Evolutionary conservation across 2,797 vertebrate species (phyloP), one percentile per base, ranked within the genome.

Genomic region (Spondyliosoma cantharus): DNA sequence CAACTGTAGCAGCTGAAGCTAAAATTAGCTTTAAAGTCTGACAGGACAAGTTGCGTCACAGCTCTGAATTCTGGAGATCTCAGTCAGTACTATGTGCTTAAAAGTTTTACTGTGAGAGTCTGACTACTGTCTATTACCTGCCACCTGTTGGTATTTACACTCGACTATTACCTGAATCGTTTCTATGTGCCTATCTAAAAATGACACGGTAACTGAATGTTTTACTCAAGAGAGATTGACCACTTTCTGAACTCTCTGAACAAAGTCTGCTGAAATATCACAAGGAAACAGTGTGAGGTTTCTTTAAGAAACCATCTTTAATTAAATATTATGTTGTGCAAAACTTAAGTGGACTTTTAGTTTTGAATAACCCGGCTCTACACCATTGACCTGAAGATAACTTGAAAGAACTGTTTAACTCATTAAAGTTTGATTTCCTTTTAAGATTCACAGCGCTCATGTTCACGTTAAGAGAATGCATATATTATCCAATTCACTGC

Each of bases 371-470:
- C 78, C 58, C 17, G 7, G 0, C 72, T 81, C 59, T 57, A 19
- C 50, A 48, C 64, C 4, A 12, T 65, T 91, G 86, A 90, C 90
- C 88, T 86, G 25, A 58, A 62, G 82, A 85, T 84, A 79, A 78
- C 61, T 86, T 81, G 15, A 86, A 79, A 80, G 74, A 84, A 70
- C 52, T 54, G 59, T 87, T 90, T 72, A 59, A 88, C 75, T 86
- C 82, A 88, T 90, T 86, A 88, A 88, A 88, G 71, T 83, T 83
- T 57, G 53, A 90, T 90, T 81, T 86, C 46, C 53, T 71, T 82
- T 90, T 87, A 84, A 87, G 76, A 92, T 90, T 90, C 90, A 79
- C 63, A 81, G 77, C 54, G 42, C 76, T 85, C 43, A 72, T 84
- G 65, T 83, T 76, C 74, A 37, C 75, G 62, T 77, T 80, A 80